Base-by-base conservation (phyloP, 2,113 vertebrate genomes). In the Cromileptes altivelis region DNA sequence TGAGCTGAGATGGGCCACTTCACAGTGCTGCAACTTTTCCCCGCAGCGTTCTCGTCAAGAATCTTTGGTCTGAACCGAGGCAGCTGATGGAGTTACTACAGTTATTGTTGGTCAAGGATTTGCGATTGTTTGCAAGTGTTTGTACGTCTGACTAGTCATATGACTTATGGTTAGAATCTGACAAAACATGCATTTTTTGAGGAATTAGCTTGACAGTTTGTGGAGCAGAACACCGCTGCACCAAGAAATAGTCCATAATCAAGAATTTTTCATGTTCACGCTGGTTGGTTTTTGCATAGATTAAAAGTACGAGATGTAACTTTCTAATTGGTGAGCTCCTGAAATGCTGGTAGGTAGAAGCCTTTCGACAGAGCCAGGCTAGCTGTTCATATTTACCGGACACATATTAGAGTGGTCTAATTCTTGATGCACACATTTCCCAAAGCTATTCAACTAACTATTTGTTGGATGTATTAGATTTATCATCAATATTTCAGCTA, bases 101-200 rank as follows among this genome's bases (percentile, higher is more conserved):
- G 19, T 58, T 50, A 55, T 30, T 76, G 56, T 30, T 58, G 14
- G 27, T 82, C 72, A 86, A 61, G 63, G 57, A 27, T 27, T 79
- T 14, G 17, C 52, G 42, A 37, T 78, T 79, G 47, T 73, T 56
- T 57, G 9, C 49, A 81, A 15, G 14, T 52, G 23, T 47, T 17
- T 50, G 23, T 19, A 12, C 9, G 30, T 50, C 21, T 23, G 42
- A 18, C 42, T 27, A 18, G 30, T 45, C 8, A 27, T 30, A 25
- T 86, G 60, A 78, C 55, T 56, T 27, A 67, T 57, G 15, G 56
- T 68, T 52, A 13, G 4, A 78, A 18, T 25, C 52, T 57, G 53
- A 67, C 18, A 82, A 82, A 88, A 57, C 33, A 30, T 42, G 42
- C 8, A 14, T 70, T 61, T 25, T 27, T 49, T 50, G 2, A 69